Base-by-base conservation (phyloP, 1,140 invertebrate genomes). In the Orchesella cincta region DNA sequence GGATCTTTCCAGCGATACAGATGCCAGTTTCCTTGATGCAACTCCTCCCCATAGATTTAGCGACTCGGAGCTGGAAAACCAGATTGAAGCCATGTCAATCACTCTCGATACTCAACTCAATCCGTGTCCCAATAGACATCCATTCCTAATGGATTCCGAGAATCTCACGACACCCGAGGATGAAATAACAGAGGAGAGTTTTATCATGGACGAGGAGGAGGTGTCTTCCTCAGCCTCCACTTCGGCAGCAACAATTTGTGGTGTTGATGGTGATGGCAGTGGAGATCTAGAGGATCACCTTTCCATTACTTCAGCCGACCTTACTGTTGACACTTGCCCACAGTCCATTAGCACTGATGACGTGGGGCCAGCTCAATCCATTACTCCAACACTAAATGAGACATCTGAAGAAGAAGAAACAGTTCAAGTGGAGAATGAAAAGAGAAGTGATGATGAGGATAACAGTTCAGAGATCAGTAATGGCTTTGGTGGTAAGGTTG, bases 1-100 rank as follows among this genome's bases (percentile, higher is more conserved):
- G 16, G 80, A 79, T 51, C 26, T 81, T 2, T 77, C 77, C n/a
- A 81, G 77, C 73, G 80, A 78, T 28, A 79, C 78, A 33, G 79
- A 80, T 31, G 75, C 76, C 0, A 78, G 76, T 70, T 80, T 71
- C 33, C 46, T 81, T 2, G 76, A 76, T 34, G 80, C 80, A 5
- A 76, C 77, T 29, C 80, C 80, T 5, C 80, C 80, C 16, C 76
- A 77, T 72, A 51, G 80, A 3, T 79, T 81, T 51, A 79, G 77
- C 71, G 80, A 81, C 57, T 52, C 70, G 0, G 79, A 80, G 62
- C 35, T 78, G 62, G 76, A 78, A n/a, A 73, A 51, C 46, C 76
- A 78, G 35, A 79, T 81, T 26, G 80, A 81, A 26, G 51, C 77
- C 3, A 77, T 81, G 51, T 74, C 80, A 1, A 75, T 81, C 8